Evolutionary conservation across 2,113 vertebrate genomes (phyloP), one percentile per base, ranked within the genome.

Genomic region (Formicarius rufipectus): DNA sequence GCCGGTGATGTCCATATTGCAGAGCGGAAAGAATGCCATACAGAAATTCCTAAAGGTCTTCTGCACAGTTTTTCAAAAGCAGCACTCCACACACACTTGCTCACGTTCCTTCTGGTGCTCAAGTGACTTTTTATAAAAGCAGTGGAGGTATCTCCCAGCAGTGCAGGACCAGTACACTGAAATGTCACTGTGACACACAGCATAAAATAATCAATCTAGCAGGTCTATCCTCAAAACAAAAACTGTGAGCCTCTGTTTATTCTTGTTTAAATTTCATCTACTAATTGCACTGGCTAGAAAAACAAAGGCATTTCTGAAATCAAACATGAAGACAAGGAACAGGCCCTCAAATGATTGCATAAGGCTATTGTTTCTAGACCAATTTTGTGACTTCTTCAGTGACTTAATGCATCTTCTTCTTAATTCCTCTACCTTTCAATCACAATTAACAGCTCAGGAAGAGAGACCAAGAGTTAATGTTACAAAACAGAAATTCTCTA

Each of bases 41-140:
- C n/a, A 97, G 55, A 90, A 92, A 95, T 86, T 93, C 63, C 50
- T 93, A 75, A 82, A 84, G 47, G 33, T 67, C 77, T 71, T 87
- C 40, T 63, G 39, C 44, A 84, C n/a, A 62, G 71, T 58, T 95
- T 76, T 4, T 3, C 67, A 85, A 85, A 90, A 87, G 59, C 45
- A 80, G 83, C 2, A 7, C 63, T 83, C 64, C 87, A 62, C 2
- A 8, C 45, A 53, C 35, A 27, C 62, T 49, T 62, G 75, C 37
- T 63, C 60, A 67, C 28, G 7, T 28, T 21, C 50, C 71, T 74
- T 62, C 75, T 31, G 80, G 42, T 4, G 0, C 18, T 68, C 31
- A 13, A 73, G 21, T 47, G 35, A 56, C 39, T 66, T 13, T 81
- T 20, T 30, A 27, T 30, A 85, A 76, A 89, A 93, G 19, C 44